Percentiles rank a stretch among this genome's conserved stretches.
phyloP scores from a whole-genome alignment of 2,113 vertebrate species.

The human (Homo sapiens) region GRCh38 chr6:21323001-21323500 shows the following conservation, averaged over 20 bases:
- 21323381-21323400: background rate
- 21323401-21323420: background rate
- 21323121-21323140: background rate
- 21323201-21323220: background rate
- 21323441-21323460: background rate
- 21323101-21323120: background rate
- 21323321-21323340: background rate
- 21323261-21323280: background rate
- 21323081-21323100: background rate
- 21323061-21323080: background rate
- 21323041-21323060: background rate
- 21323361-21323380: background rate
- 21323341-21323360: background rate
- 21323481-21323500: background rate
- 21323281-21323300: background rate
- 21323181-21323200: background rate
- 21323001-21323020: background rate
- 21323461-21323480: rapidly evolving
- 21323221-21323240: background rate
- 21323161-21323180: background rate
- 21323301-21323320: background rate
- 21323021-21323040: background rate
- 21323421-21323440: background rate
- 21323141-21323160: background rate
- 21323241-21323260: background rate